phyloP scores from a whole-genome alignment of 2,888 invertebrate species.

The Podabrus alpinus region DNA sequence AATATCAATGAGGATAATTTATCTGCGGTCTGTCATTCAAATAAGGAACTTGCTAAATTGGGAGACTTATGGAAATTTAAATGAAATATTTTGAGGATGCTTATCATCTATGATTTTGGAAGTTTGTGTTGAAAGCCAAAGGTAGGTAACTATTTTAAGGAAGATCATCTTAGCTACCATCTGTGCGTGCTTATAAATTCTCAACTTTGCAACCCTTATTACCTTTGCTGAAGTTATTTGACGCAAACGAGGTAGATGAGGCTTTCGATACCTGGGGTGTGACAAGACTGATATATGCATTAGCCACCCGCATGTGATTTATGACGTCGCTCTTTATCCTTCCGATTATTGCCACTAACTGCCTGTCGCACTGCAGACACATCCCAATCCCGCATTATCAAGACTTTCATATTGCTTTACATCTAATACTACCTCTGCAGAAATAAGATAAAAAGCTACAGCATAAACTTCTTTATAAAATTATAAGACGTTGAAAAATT shows the following conservation, averaged over 20 bases:
- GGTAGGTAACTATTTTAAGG: background rate
- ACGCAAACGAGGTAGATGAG: slow-evolving; percentile 11
- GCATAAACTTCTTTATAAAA: background rate
- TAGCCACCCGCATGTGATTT: slow-evolving; percentile 29
- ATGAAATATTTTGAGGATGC: background rate
- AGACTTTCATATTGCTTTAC: slow-evolving; percentile 29
- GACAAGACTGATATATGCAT: slow-evolving; percentile 29
- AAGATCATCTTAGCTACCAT: background rate
- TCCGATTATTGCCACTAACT: slow-evolving; percentile 31
- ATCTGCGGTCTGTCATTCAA: slow-evolving; percentile 5
- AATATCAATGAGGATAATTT: background rate
- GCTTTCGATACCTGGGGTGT: slow-evolving; percentile 25
- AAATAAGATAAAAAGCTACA: slow-evolving; percentile 30
- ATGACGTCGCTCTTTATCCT: slow-evolving; percentile 30
- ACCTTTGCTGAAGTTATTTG: background rate
- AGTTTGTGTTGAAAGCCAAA: background rate
- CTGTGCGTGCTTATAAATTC: slow-evolving; percentile 1
- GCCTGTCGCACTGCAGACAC: slow-evolving; percentile 32
- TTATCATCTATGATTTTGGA: background rate
- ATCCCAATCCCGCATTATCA: slow-evolving; percentile 30
- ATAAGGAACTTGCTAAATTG: background rate
- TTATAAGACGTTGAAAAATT: background rate
- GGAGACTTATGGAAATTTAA: background rate
- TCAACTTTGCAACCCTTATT: background rate
- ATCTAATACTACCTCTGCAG: slow-evolving; percentile 23